A percentile compares a stretch with the other conserved stretches of the same genome.
phyloP scores from a whole-genome alignment of 2,113 vertebrate species.

The Anoura caudifer region DNA sequence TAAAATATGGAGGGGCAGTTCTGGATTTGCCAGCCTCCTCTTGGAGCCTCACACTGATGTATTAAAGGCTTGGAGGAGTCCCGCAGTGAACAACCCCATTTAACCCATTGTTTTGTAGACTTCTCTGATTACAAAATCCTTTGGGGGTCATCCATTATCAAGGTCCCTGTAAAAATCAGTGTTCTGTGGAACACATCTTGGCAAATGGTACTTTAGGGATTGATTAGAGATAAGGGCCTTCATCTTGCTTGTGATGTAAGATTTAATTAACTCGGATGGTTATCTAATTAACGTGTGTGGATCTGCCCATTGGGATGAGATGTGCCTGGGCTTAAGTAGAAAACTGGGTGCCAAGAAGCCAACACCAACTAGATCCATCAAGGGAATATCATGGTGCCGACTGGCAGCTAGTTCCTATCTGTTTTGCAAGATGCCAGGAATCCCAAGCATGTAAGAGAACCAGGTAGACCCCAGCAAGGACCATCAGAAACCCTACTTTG shows the following conservation, averaged over 20 bases:
- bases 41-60: not conserved
- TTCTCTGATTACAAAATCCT: not conserved
- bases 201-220: not conserved
- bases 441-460: not conserved
- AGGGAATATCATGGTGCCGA: not conserved
- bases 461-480: not conserved
- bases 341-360: not conserved
- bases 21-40: not conserved
- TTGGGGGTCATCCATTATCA: not conserved
- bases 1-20: not conserved
- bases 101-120: not conserved
- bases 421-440: not conserved
- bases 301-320: not conserved
- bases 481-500: not conserved
- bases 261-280: not conserved
- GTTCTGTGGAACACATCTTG: not conserved
- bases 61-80: not conserved
- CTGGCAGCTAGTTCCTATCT: no score
- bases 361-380: not conserved
- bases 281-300: not conserved
- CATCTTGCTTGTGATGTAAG: not conserved
- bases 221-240: not conserved
- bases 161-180: not conserved
- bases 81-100: not conserved
- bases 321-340: not conserved